Percentiles rank a stretch among this genome's conserved stretches.
phyloP scores from a whole-genome alignment of 2,888 invertebrate genomes.

The Tetropium fuscum region DNA sequence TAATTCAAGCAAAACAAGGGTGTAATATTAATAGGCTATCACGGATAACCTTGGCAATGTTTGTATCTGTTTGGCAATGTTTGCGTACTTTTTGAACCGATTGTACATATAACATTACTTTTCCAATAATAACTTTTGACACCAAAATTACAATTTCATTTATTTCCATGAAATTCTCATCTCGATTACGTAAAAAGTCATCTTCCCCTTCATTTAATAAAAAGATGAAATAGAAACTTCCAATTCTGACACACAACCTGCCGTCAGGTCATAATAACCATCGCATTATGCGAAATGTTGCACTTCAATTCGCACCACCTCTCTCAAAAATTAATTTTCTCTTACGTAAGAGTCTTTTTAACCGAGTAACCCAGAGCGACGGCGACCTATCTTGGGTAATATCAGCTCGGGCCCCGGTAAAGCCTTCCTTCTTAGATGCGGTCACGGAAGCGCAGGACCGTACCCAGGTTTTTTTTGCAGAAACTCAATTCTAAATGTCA shows the following conservation, averaged over 20 bases:
- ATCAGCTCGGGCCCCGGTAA: constrained; percentile 13
- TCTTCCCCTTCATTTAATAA: constrained; percentile 6
- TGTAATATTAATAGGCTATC: too few relatives aligned
- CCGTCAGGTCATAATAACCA: constrained; percentile 26
- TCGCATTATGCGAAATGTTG: constrained; percentile 31
- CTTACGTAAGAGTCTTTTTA: constrained; percentile 26
- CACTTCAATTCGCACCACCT: constrained; percentile 18
- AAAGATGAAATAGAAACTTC: not conserved
- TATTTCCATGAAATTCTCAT: too few relatives aligned
- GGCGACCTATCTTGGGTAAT: constrained; percentile 11
- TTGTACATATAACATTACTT: too few relatives aligned
- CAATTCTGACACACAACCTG: constrained; percentile 15
- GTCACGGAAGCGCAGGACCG: constrained; percentile 17
- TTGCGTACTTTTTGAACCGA: too few relatives aligned
- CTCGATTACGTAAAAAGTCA: too few relatives aligned
- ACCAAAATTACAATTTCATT: too few relatives aligned
- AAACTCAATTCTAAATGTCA: too few relatives aligned
- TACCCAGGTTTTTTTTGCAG: too few relatives aligned
- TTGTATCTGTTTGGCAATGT: too few relatives aligned
- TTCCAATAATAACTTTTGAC: too few relatives aligned
- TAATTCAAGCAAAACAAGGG: too few relatives aligned
- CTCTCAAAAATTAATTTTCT: constrained; percentile 34
- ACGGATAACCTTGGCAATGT: too few relatives aligned
- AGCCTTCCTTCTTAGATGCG: constrained; percentile 1
- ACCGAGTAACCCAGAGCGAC: constrained; percentile 19